Conservation (phyloP, 2,888 invertebrate genomes). For the Lycophotia porphyrea region DNA sequence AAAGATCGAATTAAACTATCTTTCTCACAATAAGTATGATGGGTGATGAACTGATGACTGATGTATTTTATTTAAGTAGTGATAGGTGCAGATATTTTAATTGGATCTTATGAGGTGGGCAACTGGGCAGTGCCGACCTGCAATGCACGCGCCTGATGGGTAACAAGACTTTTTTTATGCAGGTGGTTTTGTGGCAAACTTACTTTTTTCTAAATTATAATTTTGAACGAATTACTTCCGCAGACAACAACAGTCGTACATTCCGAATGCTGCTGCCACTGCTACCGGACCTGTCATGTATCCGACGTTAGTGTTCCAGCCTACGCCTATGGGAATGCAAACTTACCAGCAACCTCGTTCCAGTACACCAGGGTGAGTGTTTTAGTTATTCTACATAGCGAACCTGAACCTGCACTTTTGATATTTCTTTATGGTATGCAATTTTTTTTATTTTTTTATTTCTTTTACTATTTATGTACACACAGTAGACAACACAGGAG, state of each 20-base stretch:
- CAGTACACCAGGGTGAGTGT: constrained; percentile 81
- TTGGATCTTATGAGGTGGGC: not conserved
- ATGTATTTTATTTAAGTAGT: not conserved
- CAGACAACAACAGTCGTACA: constrained; percentile 85
- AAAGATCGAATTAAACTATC: not conserved
- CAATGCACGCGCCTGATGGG: not conserved
- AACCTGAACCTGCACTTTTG: not conserved
- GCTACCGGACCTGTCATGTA: constrained; percentile 84
- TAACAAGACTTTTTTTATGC: not conserved
- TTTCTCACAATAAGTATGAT: not conserved
- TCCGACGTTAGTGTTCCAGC: constrained; percentile 82
- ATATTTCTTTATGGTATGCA: not conserved
- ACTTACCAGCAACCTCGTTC: constrained; percentile 84
- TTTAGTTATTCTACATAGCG: not conserved
- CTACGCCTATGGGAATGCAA: constrained; percentile 82
- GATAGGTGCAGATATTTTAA: not conserved
- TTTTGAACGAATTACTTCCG: constrained; percentile 24
- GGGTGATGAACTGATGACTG: not conserved
- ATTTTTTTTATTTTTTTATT: no score
- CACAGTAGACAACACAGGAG: no score
- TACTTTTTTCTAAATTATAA: not conserved
- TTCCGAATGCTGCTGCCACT: constrained; percentile 77
- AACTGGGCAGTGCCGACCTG: not conserved
- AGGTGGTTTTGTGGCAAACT: not conserved
- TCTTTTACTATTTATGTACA: no score